phyloP scores from a whole-genome alignment of 2,888 invertebrate species.

The Caenorhabditis japonica region DNA sequence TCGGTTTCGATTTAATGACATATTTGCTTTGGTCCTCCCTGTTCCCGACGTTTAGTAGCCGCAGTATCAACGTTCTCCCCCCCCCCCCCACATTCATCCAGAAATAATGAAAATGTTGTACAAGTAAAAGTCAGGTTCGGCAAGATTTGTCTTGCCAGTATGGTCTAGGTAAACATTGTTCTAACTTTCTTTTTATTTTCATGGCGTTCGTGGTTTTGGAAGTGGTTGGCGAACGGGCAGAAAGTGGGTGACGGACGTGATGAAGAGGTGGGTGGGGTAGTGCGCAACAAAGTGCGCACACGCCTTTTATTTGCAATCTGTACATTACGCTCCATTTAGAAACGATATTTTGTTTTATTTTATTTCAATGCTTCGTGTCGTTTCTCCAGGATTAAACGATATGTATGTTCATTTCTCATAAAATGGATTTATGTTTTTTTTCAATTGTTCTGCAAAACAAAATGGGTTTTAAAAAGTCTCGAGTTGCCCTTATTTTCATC shows the following conservation, averaged over 20 bases:
- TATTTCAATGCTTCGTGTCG: constrained; percentile 20
- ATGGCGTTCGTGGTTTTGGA: too few relatives aligned
- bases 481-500: too few relatives aligned
- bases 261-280: constrained; percentile 42
- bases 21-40: constrained; percentile 37
- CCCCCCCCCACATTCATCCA: neutral
- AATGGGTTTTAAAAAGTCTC: too few relatives aligned
- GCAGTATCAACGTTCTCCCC: constrained; percentile 43
- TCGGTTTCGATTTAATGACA: constrained; percentile 52
- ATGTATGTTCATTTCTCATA: too few relatives aligned
- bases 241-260: constrained; percentile 33
- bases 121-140: too few relatives aligned
- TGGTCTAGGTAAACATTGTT: too few relatives aligned
- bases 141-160: too few relatives aligned
- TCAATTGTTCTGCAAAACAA: neutral
- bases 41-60: constrained; percentile 47
- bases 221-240: too few relatives aligned
- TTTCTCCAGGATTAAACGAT: too few relatives aligned
- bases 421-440: too few relatives aligned
- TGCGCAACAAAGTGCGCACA: constrained; percentile 34
- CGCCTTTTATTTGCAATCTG: constrained; percentile 51
- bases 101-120: too few relatives aligned
- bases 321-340: constrained; percentile 33
- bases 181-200: too few relatives aligned
- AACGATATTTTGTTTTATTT: constrained; percentile 14